These are phyloP conservation scores for Cloeon dipterum DNA, from an alignment of 2,888 invertebrate species.

Conservation along the genomic window DNA sequence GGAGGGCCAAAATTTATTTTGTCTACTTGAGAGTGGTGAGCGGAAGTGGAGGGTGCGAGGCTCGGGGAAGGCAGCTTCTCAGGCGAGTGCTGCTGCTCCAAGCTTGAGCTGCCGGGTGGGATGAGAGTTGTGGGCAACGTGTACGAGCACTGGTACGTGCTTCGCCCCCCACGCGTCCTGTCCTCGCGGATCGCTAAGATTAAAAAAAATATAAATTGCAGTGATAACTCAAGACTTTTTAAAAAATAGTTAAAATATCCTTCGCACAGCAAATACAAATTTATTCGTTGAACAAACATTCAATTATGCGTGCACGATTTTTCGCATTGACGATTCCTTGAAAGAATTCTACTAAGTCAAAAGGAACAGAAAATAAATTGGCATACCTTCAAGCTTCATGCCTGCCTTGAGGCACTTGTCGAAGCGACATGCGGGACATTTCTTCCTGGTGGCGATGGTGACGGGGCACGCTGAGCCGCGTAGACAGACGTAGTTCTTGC, in stretches of 20 bases:
- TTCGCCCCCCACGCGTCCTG: constrained; percentile 81
- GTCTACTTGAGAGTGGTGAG: too few species aligned
- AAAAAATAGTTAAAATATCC: too few species aligned
- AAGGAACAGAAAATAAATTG: background rate
- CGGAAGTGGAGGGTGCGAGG: background rate
- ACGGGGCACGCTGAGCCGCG: constrained; percentile 81
- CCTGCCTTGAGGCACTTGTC: constrained; percentile 89
- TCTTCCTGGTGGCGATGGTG: constrained; percentile 79
- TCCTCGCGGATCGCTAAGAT: constrained; percentile 91
- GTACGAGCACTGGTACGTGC: constrained; percentile 88
- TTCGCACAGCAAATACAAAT: too few species aligned
- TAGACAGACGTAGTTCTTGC: constrained; percentile 87
- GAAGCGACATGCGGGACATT: constrained; percentile 91
- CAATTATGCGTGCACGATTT: too few species aligned
- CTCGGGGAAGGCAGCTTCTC: background rate
- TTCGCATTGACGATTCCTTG: too few species aligned
- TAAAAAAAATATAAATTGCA: too few species aligned
- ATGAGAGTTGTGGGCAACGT: constrained; percentile 42
- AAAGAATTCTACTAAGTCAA: too few species aligned
- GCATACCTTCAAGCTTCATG: constrained; percentile 78
- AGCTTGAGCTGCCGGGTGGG: constrained; percentile 26
- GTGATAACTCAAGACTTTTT: too few species aligned
- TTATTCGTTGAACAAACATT: too few species aligned
- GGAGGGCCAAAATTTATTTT: too few species aligned
- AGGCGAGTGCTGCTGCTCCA: background rate